Conservation (phyloP, 2,888 invertebrate species). For the Scrobipalpa atriplicella region DNA sequence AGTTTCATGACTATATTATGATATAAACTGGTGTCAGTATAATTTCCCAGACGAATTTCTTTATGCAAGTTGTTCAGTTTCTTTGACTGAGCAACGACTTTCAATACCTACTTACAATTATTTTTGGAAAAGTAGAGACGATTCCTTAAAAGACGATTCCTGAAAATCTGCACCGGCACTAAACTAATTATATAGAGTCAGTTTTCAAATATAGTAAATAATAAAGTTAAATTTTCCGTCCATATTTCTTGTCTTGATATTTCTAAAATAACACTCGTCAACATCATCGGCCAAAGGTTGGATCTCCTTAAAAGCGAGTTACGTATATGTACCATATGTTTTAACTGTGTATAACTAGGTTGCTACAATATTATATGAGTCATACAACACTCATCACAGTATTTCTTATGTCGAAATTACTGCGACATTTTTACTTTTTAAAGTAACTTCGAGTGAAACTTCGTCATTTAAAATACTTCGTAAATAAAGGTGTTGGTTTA, state of each 20-base stretch:
- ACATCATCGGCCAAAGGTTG: background rate
- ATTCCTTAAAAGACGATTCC: too few relatives aligned
- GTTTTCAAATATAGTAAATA: too few relatives aligned
- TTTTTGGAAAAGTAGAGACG: too few relatives aligned
- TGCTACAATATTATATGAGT: conserved; percentile 54
- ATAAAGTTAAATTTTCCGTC: too few relatives aligned
- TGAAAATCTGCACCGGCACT: too few relatives aligned
- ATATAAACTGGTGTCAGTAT: too few relatives aligned
- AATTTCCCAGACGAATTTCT: too few relatives aligned
- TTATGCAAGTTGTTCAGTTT: too few relatives aligned
- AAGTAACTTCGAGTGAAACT: conserved; percentile 27
- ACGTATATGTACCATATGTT: background rate
- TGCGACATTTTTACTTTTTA: conserved; percentile 30
- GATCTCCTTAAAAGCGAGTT: conserved; percentile 4
- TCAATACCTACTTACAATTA: too few relatives aligned
- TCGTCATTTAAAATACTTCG: conserved; percentile 25
- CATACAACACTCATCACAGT: conserved; percentile 44
- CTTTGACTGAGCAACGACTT: too few relatives aligned
- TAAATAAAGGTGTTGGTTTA: conserved; percentile 4
- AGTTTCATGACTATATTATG: too few relatives aligned
- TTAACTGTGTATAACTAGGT: conserved; percentile 52
- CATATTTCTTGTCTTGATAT: background rate
- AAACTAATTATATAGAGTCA: too few relatives aligned
- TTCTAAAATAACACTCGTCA: background rate
- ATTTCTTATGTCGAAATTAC: conserved; percentile 37